Conservation (phyloP, 2,888 invertebrate species). For the Eristalinus sepulchralis region DNA sequence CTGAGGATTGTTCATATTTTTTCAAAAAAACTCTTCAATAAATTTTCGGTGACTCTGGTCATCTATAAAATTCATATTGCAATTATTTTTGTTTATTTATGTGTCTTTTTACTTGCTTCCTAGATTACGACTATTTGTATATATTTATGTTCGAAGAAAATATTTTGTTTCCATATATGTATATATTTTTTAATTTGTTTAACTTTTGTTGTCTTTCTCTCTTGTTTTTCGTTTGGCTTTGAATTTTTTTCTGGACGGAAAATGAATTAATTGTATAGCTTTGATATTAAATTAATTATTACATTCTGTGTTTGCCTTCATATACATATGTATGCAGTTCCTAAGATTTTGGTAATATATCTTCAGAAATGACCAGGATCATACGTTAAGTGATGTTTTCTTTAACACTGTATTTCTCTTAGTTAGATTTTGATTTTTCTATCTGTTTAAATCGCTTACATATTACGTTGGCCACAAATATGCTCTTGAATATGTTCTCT, state of each 20-base stretch:
- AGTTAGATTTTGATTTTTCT: background rate
- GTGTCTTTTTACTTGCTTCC: background rate
- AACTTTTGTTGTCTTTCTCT: background rate
- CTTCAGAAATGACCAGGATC: background rate
- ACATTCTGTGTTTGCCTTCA: background rate
- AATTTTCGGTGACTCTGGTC: background rate
- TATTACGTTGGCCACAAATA: background rate
- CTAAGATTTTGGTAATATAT: background rate
- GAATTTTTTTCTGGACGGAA: conserved; percentile 11
- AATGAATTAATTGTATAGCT: background rate
- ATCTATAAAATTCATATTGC: background rate
- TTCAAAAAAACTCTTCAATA: background rate
- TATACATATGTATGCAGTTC: background rate
- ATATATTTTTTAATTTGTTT: background rate
- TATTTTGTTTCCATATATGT: background rate
- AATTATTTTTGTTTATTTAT: background rate
- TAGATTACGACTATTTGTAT: background rate
- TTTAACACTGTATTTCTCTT: background rate
- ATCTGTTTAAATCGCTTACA: conserved; percentile 16
- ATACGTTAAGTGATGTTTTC: background rate
- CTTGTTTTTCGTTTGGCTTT: background rate
- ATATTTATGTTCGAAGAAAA: background rate
- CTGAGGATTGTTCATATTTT: conserved; percentile 21
- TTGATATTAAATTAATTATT: background rate
- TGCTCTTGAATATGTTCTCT: conserved; percentile 2